Percentiles rank a stretch among this genome's conserved stretches.
phyloP scores from a whole-genome alignment of 2,797 vertebrate species.

The Cygnus olor region DNA sequence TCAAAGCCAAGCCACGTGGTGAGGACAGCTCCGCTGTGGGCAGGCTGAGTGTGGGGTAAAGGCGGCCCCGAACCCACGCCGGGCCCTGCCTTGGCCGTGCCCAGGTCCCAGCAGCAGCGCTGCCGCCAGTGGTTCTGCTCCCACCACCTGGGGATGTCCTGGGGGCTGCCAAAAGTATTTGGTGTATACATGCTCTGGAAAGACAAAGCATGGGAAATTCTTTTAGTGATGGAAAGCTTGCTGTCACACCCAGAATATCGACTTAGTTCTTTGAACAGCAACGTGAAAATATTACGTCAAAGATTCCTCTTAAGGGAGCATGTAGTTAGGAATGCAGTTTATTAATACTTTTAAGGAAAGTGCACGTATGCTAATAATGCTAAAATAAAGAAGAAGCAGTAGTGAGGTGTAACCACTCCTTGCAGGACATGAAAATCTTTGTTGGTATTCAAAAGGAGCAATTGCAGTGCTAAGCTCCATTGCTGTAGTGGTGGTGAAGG shows the following conservation, averaged over 20 bases:
- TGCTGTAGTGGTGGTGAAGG: accelerated
- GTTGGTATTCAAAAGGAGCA: not conserved
- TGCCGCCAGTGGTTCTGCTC: too few relatives aligned
- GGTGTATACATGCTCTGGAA: not conserved
- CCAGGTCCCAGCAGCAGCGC: too few relatives aligned
- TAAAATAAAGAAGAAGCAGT: not conserved
- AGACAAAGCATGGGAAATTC: not conserved
- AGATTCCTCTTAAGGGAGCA: not conserved
- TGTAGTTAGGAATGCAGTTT: not conserved
- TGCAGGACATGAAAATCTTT: not conserved
- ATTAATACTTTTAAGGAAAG: not conserved
- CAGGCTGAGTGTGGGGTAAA: too few relatives aligned
- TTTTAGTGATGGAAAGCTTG: not conserved
- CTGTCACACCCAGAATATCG: not conserved
- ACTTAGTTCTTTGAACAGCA: not conserved
- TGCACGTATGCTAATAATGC: not conserved
- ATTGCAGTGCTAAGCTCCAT: not conserved
- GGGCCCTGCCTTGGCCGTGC: too few relatives aligned
- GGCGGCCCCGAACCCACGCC: too few relatives aligned
- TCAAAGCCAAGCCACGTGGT: too few relatives aligned
- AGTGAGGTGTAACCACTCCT: not conserved
- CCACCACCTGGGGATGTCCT: too few relatives aligned
- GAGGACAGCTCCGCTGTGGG: too few relatives aligned
- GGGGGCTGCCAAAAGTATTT: too few relatives aligned
- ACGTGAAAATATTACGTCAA: not conserved